These are phyloP conservation scores for Caenorhabditis tropicalis DNA, from an alignment of 1,140 invertebrate species.

Conservation along the genomic window DNA sequence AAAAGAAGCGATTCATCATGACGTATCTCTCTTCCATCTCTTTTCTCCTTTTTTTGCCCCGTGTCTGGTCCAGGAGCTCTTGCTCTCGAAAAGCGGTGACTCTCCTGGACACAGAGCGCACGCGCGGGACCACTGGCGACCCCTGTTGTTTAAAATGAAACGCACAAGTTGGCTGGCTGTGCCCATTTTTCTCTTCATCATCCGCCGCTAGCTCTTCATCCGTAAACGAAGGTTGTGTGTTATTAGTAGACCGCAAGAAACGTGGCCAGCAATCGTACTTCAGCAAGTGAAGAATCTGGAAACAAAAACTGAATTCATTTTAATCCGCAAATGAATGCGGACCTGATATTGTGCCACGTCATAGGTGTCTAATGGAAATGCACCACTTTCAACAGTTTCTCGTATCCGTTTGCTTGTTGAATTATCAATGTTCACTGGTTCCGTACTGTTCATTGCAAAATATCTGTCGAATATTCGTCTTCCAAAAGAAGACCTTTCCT, in stretches of 20 bases:
- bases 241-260: slow-evolving; percentile 65
- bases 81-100: not conserved
- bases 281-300: slow-evolving; percentile 69
- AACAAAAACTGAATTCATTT: not conserved
- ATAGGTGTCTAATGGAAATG: slow-evolving; percentile 63
- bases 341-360: slow-evolving; percentile 71
- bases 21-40: not conserved
- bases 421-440: slow-evolving; percentile 71
- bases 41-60: not conserved
- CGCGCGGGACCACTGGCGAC: too few relatives aligned
- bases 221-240: slow-evolving; percentile 59
- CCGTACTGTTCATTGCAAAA: slow-evolving; percentile 68
- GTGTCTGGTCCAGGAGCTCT: not conserved
- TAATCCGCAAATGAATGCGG: not conserved
- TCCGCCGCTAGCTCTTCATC: slow-evolving; percentile 54
- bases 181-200: slow-evolving; percentile 45
- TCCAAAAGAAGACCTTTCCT: slow-evolving; percentile 59
- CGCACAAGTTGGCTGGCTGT: slow-evolving; percentile 36
- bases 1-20: not conserved
- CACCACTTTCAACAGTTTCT: slow-evolving; percentile 61
- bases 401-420: slow-evolving; percentile 65
- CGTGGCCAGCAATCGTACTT: slow-evolving; percentile 71
- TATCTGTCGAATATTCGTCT: slow-evolving; percentile 68
- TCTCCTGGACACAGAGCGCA: not conserved
- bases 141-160: slow-evolving; percentile 18